These are phyloP conservation scores for Temnothorax longispinosus DNA, from an alignment of 1,140 invertebrate genomes.

Conservation along the genomic window DNA sequence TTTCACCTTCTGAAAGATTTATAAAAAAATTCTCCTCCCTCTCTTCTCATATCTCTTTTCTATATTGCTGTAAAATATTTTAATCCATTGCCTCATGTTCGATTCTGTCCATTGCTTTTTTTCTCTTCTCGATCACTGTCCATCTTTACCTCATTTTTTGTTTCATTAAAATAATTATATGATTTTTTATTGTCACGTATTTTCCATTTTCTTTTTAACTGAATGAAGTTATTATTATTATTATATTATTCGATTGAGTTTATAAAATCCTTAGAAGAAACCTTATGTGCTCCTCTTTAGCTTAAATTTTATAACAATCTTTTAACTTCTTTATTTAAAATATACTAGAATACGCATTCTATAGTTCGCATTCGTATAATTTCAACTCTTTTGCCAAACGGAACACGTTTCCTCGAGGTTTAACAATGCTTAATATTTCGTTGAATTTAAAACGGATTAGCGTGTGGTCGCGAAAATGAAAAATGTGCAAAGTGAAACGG, in stretches of 20 bases:
- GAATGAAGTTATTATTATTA: background rate
- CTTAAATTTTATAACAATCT: background rate
- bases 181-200: background rate
- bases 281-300: background rate
- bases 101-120: background rate
- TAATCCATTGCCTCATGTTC: background rate
- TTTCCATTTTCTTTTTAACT: background rate
- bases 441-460: background rate
- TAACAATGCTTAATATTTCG: background rate
- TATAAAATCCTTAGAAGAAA: background rate
- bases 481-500: constrained; percentile 45
- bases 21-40: background rate
- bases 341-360: background rate
- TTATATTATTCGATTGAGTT: background rate
- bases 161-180: background rate
- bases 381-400: background rate
- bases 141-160: background rate
- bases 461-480: background rate
- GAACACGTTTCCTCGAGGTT: background rate
- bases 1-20: background rate
- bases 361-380: background rate
- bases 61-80: background rate
- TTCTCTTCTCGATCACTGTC: no score
- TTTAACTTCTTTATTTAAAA: background rate
- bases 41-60: no score